These are phyloP conservation scores for Chrysomela aeneicollis DNA, from an alignment of 2,888 invertebrate species.

Conservation along the genomic window DNA sequence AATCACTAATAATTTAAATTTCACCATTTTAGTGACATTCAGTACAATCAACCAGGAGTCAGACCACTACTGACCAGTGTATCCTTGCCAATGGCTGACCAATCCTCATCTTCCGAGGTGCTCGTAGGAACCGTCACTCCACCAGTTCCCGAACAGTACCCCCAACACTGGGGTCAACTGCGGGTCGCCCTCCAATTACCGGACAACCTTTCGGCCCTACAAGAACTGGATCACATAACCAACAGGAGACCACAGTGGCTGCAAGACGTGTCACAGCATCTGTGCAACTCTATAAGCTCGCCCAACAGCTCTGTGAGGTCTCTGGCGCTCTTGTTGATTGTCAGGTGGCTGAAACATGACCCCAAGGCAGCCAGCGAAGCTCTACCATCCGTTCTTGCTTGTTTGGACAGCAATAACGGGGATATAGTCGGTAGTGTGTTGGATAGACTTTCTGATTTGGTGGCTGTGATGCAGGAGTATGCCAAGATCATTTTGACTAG, in stretches of 20 bases:
- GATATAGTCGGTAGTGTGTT: constrained; percentile 81
- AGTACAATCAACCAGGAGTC: constrained; percentile 67
- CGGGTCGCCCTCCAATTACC: constrained; percentile 60
- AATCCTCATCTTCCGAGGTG: constrained; percentile 62
- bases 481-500: constrained; percentile 79
- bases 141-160: constrained; percentile 59
- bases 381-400: constrained; percentile 80
- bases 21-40: constrained; percentile 62
- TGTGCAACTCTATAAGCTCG: constrained; percentile 72
- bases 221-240: constrained; percentile 78
- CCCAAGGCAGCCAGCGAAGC: constrained; percentile 67
- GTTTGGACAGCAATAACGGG: constrained; percentile 80
- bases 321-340: constrained; percentile 76
- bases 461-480: constrained; percentile 85
- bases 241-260: constrained; percentile 74
- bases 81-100: constrained; percentile 65
- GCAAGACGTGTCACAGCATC: constrained; percentile 69
- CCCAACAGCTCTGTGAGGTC: constrained; percentile 71
- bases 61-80: constrained; percentile 69
- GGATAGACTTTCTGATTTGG: constrained; percentile 83
- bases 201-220: constrained; percentile 69
- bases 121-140: constrained; percentile 63
- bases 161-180: constrained; percentile 64
- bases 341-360: constrained; percentile 74
- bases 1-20: too few relatives aligned